Evolutionary conservation across 2,888 invertebrate genomes (phyloP), one percentile per base, ranked within the genome.

Genomic region (Aspidiotus destructor): DNA sequence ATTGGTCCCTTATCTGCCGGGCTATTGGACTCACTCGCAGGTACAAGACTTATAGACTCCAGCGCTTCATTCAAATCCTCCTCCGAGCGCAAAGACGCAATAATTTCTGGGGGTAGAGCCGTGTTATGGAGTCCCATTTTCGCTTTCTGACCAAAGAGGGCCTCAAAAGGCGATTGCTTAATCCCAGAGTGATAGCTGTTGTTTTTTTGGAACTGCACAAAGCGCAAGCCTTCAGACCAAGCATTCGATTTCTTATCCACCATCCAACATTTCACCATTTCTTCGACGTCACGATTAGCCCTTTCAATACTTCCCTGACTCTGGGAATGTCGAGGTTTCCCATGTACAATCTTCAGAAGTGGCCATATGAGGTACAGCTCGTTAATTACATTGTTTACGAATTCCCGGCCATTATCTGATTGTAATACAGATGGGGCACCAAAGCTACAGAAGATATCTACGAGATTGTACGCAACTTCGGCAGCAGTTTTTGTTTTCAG

Each of bases 401-500:
- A 57, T 57, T 57, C 57, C 15, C 15, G 9, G 9, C 57, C 15
- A 9, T 57, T 57, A 57, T 57, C 57, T 11, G 57, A 57, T n/a
- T 57, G 57, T n/a, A 57, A 15, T n/a, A 17, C n/a, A 57, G 15
- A 15, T 15, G 57, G 57, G 57, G 57, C 13, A 48, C 48, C 48
- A 48, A 48, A 48, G 9, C 48, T 13, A 48, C 48, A 48, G 13
- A 48, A 48, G 10, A 57, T 57, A 57, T 57, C 57, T 17, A 57
- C 15, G 9, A 57, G 57, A 17, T 57, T 9, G 28, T 60, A 28
- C 8, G 60, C 60, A 13, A 60, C 60, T 60, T 28, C 13, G 13
- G 17, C 28, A 9, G 60, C 60, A 60, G 60, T 60, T 60, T 60
- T 60, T 9, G 60, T 60, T 60, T 60, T 60, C 17, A 60, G 13